Evolutionary conservation across 2,888 invertebrate species (phyloP).

Genomic region (Creontiades dilutus): DNA sequence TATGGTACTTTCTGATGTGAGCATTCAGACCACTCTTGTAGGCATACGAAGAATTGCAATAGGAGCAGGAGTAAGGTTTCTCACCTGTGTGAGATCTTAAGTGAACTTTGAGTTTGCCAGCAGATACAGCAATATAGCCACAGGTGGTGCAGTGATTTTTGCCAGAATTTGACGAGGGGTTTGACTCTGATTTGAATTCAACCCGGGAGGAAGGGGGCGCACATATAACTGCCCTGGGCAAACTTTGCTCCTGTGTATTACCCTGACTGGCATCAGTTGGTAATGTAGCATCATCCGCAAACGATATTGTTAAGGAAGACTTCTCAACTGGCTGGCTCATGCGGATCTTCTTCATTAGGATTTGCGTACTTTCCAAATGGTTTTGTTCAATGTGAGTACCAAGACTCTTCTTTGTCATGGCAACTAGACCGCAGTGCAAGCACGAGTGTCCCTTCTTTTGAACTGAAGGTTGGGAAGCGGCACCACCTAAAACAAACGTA

Average conservation of each 20-base stretch:
- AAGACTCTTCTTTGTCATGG: not conserved
- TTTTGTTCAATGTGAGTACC: not conserved
- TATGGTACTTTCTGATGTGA: slow-evolving; percentile 40
- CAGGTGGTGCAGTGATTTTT: slow-evolving; percentile 32
- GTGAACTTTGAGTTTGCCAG: slow-evolving; percentile 45
- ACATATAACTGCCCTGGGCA: not conserved
- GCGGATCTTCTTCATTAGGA: not conserved
- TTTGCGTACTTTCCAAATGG: not conserved
- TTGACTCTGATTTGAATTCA: not conserved
- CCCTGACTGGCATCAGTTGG: not conserved
- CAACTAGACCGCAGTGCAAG: not conserved
- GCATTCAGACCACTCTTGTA: slow-evolving; percentile 29
- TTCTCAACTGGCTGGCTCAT: not conserved
- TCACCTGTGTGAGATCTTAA: slow-evolving; percentile 46
- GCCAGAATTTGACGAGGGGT: not conserved
- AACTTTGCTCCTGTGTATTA: not conserved
- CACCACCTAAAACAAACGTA: not conserved
- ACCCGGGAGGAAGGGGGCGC: not conserved
- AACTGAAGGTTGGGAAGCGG: not conserved
- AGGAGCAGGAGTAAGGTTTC: slow-evolving; percentile 36
- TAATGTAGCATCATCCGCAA: not conserved
- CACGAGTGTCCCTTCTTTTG: not conserved
- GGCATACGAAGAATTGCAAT: slow-evolving; percentile 9
- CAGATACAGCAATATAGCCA: slow-evolving; percentile 32
- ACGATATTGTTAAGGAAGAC: not conserved